Evolutionary conservation across 2,113 vertebrate species (phyloP).

Genomic region (Telmatochromis bifrenatus): DNA sequence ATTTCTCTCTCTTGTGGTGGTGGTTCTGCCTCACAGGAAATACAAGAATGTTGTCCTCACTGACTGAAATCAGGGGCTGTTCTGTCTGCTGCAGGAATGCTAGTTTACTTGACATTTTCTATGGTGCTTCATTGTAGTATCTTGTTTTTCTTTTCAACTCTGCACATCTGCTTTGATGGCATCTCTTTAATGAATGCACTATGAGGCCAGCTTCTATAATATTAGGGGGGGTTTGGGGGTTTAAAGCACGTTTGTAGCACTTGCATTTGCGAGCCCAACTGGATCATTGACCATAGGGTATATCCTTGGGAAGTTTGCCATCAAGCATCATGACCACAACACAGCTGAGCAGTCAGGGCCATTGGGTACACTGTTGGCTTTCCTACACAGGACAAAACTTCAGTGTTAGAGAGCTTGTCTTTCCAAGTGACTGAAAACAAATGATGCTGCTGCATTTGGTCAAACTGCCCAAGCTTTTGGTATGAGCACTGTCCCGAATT

Average conservation of each 20-base stretch:
- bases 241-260: background rate
- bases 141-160: background rate
- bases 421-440: background rate
- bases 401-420: background rate
- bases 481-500: background rate
- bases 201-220: background rate
- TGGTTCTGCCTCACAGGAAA: background rate
- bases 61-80: background rate
- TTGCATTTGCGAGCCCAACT: background rate
- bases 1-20: background rate
- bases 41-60: background rate
- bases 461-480: background rate
- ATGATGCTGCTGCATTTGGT: background rate
- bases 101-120: background rate
- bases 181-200: background rate
- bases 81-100: background rate
- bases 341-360: background rate
- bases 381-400: background rate
- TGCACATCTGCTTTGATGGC: background rate
- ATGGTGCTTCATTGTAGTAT: background rate
- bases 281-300: background rate
- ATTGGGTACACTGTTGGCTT: background rate
- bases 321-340: background rate
- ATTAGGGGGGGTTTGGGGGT: background rate
- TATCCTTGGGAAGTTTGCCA: background rate